Conservation (phyloP, 2,113 vertebrate genomes). For the Cyanistes caeruleus region DNA sequence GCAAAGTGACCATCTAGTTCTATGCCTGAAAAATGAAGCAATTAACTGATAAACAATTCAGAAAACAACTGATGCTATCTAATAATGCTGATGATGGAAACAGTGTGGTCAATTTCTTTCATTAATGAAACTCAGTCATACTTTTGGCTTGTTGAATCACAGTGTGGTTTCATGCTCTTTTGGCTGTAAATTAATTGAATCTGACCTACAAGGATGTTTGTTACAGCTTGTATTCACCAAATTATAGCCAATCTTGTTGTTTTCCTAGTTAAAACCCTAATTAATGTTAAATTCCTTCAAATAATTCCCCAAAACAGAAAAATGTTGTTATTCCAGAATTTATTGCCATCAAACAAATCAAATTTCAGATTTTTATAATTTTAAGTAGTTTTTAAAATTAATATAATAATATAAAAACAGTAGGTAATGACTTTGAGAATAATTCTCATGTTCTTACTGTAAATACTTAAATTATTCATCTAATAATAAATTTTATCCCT, state of each 20-base stretch:
- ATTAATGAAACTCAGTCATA: neutral
- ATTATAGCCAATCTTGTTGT: neutral
- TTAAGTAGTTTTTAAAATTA: neutral
- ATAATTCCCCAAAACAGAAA: neutral
- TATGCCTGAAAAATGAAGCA: neutral
- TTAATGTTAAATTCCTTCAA: neutral
- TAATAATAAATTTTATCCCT: neutral
- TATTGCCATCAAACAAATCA: neutral
- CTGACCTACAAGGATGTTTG: neutral
- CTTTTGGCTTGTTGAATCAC: neutral
- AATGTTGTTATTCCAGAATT: neutral
- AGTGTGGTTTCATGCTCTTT: neutral
- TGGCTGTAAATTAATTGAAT: neutral
- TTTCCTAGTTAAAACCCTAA: constrained; percentile 11
- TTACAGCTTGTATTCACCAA: constrained; percentile 1
- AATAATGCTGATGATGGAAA: neutral
- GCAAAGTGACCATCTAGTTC: neutral
- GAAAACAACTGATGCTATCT: neutral
- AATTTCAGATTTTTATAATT: neutral
- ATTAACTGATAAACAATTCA: neutral
- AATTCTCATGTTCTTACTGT: neutral
- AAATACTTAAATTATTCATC: neutral
- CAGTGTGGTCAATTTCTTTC: neutral
- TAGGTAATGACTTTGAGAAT: neutral
- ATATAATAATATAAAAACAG: neutral